Evolutionary conservation across 1,140 invertebrate genomes (phyloP).

Genomic region (Diachasmimorpha longicaudata): DNA sequence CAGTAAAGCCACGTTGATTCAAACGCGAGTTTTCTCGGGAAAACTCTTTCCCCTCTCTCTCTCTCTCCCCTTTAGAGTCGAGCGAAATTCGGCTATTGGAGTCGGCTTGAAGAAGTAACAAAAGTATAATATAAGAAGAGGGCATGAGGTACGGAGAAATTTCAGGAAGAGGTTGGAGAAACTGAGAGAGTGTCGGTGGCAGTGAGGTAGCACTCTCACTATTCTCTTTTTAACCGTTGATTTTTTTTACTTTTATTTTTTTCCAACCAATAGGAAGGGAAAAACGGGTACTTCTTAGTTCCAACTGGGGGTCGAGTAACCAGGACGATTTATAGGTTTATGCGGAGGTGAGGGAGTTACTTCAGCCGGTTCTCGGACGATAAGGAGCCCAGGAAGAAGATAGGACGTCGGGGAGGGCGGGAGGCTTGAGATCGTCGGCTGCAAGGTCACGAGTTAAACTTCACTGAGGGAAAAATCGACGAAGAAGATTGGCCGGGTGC

Average conservation of each 20-base stretch:
- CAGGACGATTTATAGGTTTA: slow-evolving; percentile 39
- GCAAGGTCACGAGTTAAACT: slow-evolving; percentile 9
- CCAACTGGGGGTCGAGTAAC: not conserved
- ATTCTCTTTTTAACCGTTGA: not conserved
- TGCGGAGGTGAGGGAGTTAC: slow-evolving; percentile 24
- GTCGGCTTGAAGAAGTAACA: not conserved
- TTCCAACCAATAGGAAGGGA: not conserved
- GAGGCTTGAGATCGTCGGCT: not conserved
- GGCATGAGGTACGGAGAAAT: not conserved
- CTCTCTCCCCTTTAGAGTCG: not conserved
- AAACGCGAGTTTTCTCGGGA: not conserved
- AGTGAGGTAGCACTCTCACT: not conserved
- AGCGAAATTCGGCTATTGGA: not conserved
- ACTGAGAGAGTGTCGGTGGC: not conserved
- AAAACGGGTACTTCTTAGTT: not conserved
- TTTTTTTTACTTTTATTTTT: not conserved
- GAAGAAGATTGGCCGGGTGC: not conserved
- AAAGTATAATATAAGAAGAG: not conserved
- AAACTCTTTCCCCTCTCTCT: not conserved
- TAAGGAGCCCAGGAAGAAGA: not conserved
- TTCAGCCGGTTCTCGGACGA: not conserved
- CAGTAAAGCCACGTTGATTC: slow-evolving; percentile 2
- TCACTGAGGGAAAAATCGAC: not conserved
- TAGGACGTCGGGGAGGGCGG: not conserved
- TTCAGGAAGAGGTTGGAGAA: not conserved